Base-by-base conservation (phyloP, 23 tunicate genomes). In the Diplosoma virens region DNA sequence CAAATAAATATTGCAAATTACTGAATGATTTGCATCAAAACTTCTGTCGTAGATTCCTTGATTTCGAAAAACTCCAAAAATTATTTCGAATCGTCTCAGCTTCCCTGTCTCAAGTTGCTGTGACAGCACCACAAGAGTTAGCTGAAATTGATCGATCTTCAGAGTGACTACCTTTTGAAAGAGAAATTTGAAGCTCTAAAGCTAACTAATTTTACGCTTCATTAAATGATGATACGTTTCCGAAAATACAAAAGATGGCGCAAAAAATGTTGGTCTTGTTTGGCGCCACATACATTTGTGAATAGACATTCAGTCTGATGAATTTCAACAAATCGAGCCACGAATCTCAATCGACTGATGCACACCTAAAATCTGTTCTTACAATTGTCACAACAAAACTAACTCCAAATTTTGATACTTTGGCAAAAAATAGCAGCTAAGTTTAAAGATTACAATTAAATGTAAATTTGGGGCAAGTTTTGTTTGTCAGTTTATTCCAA, bases 41-140 rank as follows among this genome's bases (percentile, higher is more conserved):
- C 14, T 58, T 58, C 65, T 58, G 20, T 18, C 21, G 65, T 58
- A 58, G 65, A 58, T 58, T 58, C n/a, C 65, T 58, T 58, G 65
- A 58, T 58, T 9, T 58, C 65, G 6, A 58, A 58, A 58, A 58
- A 58, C 65, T 9, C 21, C 7, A 58, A 58, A 18, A 58, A 9
- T 18, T 23, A 23, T 58, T 58, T 58, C 65, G n/a, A 58, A 58
- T 58, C 21, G 26, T 58, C 65, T 58, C 21, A 58, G 14, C 65
- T 58, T 23, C 65, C 65, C n/a, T 58, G 21, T 58, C 65, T 9
- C 65, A 58, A 58, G 65, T 58, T 18, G 65, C 21, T 9, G 65
- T 58, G 21, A 58, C 65, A 58, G 65, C 65, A 58, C 21, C 65
- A 23, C 24, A 58, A 23, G 65, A 58, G 65, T 18, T 58, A 58